Evolutionary conservation across 1,140 invertebrate genomes (phyloP), one percentile per base, ranked within the genome.

Genomic region (Sogatella furcifera): DNA sequence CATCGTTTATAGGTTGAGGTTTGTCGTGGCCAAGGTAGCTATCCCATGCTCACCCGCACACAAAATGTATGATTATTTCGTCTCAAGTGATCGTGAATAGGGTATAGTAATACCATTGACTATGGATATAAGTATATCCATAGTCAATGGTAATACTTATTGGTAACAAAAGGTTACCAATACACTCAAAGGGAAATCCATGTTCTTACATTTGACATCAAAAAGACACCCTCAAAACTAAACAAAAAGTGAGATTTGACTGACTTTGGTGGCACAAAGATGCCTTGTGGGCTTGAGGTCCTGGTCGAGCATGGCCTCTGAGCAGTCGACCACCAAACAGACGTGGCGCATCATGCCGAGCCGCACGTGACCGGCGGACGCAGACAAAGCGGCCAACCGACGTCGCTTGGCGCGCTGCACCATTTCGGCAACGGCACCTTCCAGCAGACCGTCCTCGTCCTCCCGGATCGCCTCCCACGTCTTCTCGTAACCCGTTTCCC

Each of bases 401-500:
- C 88, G 86, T 41, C 90, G 78, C 72, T 91, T 92, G 0, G 90
- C 90, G 72, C 88, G 88, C 68, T 92, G 88, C 46, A 95, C 88
- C 67, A 96, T 89, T 66, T 96, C 92, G 44, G 90, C 86, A 17
- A 97, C 86, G 43, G 90, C 85, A 13, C 89, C 81, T 70, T 95
- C 92, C 61, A 98, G 74, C 60, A 93, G 78, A 0, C 95, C 95
- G 74, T 91, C 86, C 62, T 95, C 90, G 78, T 97, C 93, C 81
- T 98, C 95, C 75, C 91, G 88, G 52, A 98, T 92, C 42, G 90
- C 92, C 76, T 98, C 95, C 92, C 92, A 95, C 70, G 92, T 95
- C 75, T 93, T 94, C 74, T 98, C 94, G 76, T 97, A 98, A 68
- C 94, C 95, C 44, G 90, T 94, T 73, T 97, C 94, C 94, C 94